Base-by-base conservation (phyloP, 1,140 invertebrate species). In the Drosophila chauvacae region DNA sequence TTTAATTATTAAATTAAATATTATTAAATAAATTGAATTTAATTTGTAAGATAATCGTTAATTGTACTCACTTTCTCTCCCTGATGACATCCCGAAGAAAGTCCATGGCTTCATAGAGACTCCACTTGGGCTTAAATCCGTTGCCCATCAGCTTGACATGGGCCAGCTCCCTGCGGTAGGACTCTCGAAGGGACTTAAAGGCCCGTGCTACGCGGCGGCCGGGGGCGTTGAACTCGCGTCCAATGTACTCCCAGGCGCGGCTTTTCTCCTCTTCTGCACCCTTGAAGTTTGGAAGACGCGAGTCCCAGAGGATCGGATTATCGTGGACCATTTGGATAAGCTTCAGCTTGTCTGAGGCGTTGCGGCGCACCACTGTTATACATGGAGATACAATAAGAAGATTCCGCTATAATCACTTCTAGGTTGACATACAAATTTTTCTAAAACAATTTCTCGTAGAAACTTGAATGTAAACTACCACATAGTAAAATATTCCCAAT, bases 191-290 rank as follows among this genome's bases (percentile, higher is more conserved):
- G 10, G 91, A 92, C 69, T 92, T 92, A 16, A 92, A 92, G 16
- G 91, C 91, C 18, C 91, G 80, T 28, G 91, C 91, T 37, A 92
- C 91, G 18, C 91, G 88, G 14, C 91, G 74, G 7, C 91, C 91
- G 30, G 91, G 91, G 55, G 91, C 85, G 90, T 88, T 92, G 66
- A 92, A 92, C 75, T 92, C 91, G 9, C 81, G 77, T 4, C 91
- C 91, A 42, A 92, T 92, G 50, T 80, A 71, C 62, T 92, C 91
- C 91, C 91, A 92, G 53, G 91, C 91, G 7, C 91, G 91, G 51
- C 90, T 92, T 72, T 92, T 92, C 44, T 92, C 91, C 56, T 92
- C 91, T 70, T 92, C 91, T 78, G 91, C 91, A n/a, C 91, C 91
- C 65, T 92, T 92, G 26, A 92, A 92, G 42, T 92, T 92, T n/a